Base-by-base conservation (phyloP, 2,797 vertebrate genomes). In the Austrolebias charrua region DNA sequence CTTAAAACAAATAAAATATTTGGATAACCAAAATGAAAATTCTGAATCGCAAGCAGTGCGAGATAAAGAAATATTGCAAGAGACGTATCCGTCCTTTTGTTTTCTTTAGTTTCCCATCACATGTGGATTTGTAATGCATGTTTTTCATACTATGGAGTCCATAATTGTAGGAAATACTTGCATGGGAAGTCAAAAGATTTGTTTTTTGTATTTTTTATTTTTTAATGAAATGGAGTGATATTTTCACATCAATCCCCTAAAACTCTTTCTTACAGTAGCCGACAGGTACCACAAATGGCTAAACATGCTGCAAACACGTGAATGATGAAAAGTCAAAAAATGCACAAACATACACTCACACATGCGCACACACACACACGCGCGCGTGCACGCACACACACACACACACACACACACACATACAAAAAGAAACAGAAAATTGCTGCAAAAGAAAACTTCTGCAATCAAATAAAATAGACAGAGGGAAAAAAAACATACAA, bases 191-290 rank as follows among this genome's bases (percentile, higher is more conserved):
- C n/a, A 55, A 57, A 52, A 70, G 54, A 0, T 33, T n/a, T n/a
- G n/a, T n/a, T n/a, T n/a, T n/a, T n/a, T n/a, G n/a, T n/a, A n/a
- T n/a, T n/a, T n/a, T n/a, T n/a, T n/a, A n/a, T n/a, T n/a, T n/a
- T n/a, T n/a, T n/a, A 24, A 24, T 33, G 31, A 4, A 33, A 8
- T 33, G 61, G 66, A n/a, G n/a, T 65, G 6, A 79, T 69, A 73
- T 76, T 74, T 76, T 68, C 68, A n/a, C 82, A 80, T 76, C 52
- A 76, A 59, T 63, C 72, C 69, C 47, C 54, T 10, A 31, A 75
- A 78, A 63, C 31, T 33, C 69, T 64, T 44, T 20, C 2, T 51
- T 71, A 3, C 24, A 24, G 24, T 24, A 24, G 24, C 24, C 24
- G 24, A 24, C 24, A 24, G 24, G 24, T 24, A 24, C 24, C 24